A percentile compares a stretch with the other conserved stretches of the same genome.
Conservation (phyloP, 2,888 invertebrate genomes). For the Agrotis clavis region DNA sequence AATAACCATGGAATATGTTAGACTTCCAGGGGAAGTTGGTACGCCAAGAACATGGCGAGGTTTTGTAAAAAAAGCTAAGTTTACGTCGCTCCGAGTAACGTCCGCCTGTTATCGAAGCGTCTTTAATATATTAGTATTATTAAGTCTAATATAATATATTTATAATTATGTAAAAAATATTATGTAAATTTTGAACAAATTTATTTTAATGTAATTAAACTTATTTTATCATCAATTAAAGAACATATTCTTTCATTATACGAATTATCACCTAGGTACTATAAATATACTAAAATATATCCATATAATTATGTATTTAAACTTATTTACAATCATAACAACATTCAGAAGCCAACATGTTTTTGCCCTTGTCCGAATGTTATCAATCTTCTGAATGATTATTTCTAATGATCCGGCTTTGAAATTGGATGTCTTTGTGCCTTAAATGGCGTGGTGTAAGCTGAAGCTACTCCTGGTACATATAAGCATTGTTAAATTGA, state of each 20-base stretch:
- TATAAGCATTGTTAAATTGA: constrained; percentile 23
- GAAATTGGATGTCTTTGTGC: constrained; percentile 22
- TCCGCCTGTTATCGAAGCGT: no score
- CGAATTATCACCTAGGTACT: not conserved
- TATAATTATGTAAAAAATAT: constrained; percentile 10
- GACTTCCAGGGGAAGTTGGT: constrained; percentile 12
- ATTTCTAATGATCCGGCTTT: constrained; percentile 15
- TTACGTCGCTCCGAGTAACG: not conserved
- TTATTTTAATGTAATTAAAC: constrained; percentile 29
- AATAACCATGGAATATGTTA: not conserved
- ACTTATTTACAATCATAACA: not conserved
- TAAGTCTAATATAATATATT: constrained; percentile 18
- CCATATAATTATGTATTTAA: not conserved
- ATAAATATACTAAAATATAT: not conserved
- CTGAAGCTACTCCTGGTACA: constrained; percentile 17
- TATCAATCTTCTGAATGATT: constrained; percentile 30
- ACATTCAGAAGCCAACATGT: not conserved
- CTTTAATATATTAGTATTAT: constrained; percentile 24
- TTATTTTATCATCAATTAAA: constrained; percentile 5
- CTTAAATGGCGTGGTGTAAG: not conserved
- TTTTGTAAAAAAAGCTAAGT: constrained; percentile 17
- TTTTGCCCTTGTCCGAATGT: not conserved
- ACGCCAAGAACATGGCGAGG: not conserved
- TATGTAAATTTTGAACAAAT: constrained; percentile 36
- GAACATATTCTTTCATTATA: not conserved